A percentile compares a stretch with the other conserved stretches of the same genome.
Conservation (phyloP, 2,113 vertebrate species). For the Chrysemys picta region DNA sequence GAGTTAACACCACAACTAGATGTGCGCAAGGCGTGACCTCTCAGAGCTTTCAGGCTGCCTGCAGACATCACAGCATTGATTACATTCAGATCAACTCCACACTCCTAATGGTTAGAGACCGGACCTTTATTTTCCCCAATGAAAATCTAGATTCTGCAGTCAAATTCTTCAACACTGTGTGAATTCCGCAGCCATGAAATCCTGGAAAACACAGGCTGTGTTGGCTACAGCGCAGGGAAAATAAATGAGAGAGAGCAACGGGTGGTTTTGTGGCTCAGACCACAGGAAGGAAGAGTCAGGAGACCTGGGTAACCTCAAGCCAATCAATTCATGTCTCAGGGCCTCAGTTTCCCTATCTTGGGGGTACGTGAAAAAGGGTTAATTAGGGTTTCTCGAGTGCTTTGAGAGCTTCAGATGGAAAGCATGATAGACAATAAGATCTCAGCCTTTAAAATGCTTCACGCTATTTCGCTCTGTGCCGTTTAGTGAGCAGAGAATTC, state of each 20-base stretch:
- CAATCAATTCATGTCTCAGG: neutral
- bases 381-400: neutral
- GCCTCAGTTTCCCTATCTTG: neutral
- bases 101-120: neutral
- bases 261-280: neutral
- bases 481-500: neutral
- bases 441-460: neutral
- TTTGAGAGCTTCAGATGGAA: neutral
- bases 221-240: neutral
- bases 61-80: neutral
- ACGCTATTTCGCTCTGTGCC: neutral
- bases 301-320: too few species aligned
- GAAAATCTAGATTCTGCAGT: neutral
- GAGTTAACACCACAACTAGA: neutral
- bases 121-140: neutral
- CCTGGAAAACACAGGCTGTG: neutral
- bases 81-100: neutral
- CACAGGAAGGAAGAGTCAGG: neutral
- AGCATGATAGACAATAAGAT: neutral
- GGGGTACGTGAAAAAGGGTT: neutral
- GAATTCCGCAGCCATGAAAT: neutral
- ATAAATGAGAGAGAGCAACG: neutral
- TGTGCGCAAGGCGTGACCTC: neutral
- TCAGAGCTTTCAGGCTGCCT: neutral
- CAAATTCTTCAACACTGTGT: accelerated